Evolutionary conservation across 2,888 invertebrate species (phyloP).

Genomic region (Megastigmus dorsalis): DNA sequence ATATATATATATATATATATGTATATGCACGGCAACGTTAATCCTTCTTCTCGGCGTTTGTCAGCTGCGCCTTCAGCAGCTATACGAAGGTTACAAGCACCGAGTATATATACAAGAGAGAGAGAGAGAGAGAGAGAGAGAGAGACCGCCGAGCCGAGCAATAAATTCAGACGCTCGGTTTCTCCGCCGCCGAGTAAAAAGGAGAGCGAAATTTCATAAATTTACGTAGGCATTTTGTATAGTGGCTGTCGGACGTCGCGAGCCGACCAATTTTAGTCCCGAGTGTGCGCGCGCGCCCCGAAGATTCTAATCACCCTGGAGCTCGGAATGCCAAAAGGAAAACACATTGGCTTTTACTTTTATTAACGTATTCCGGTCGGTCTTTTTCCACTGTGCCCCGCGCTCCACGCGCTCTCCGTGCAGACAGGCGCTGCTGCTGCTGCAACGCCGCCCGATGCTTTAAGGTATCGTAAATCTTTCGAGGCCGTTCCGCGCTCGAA

Average conservation of each 20-base stretch:
- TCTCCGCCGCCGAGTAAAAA: conserved; percentile 1
- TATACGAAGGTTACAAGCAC: too few species aligned
- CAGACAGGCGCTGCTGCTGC: too few species aligned
- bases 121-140: too few species aligned
- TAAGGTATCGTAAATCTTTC: not conserved
- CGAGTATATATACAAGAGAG: too few species aligned
- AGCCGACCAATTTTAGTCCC: conserved; percentile 11
- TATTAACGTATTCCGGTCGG: not conserved
- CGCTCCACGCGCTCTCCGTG: too few species aligned
- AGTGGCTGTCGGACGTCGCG: not conserved
- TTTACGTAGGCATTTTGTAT: conserved; percentile 5
- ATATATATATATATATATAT: too few species aligned
- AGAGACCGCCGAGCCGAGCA: not conserved
- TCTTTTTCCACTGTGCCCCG: not conserved
- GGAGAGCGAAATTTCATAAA: conserved; percentile 38
- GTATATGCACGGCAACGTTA: too few species aligned
- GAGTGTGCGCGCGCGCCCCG: not conserved
- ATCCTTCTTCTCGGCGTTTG: conserved; percentile 19
- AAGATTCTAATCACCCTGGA: conserved; percentile 17
- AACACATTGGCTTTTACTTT: conserved; percentile 20
- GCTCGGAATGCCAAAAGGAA: not conserved
- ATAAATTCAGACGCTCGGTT: conserved; percentile 18
- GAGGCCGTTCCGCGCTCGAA: not conserved
- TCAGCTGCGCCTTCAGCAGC: too few species aligned
- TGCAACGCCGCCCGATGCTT: too few species aligned